These are phyloP conservation scores for Drosophila subsilvestris DNA, from an alignment of 2,888 invertebrate species.

Conservation along the genomic window DNA sequence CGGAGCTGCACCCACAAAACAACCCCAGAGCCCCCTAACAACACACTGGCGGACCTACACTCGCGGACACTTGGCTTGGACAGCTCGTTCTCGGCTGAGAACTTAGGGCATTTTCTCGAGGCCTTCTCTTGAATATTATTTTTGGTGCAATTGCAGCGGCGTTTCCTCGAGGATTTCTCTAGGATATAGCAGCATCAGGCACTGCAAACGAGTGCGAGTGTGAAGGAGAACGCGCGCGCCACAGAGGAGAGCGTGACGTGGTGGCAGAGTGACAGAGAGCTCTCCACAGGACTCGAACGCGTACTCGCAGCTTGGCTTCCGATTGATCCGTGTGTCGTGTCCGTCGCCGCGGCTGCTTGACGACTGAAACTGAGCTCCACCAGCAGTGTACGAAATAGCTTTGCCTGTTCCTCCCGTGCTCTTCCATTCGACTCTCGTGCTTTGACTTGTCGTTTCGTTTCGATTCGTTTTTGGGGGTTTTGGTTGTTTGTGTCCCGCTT, in stretches of 20 bases:
- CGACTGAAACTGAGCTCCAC: slow-evolving; percentile 68
- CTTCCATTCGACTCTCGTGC: background rate
- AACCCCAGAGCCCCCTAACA: slow-evolving; percentile 29
- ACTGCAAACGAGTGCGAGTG: background rate
- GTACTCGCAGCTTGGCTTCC: background rate
- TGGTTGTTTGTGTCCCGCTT: slow-evolving; percentile 65
- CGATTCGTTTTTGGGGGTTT: background rate
- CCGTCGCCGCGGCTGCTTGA: slow-evolving; percentile 77
- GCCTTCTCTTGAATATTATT: slow-evolving; percentile 12
- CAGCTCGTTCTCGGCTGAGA: slow-evolving; percentile 27
- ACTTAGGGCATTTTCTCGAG: slow-evolving; percentile 52
- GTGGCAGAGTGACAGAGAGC: slow-evolving; percentile 1
- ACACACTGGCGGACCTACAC: slow-evolving; percentile 21
- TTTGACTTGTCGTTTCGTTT: slow-evolving; percentile 12
- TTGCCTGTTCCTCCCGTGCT: slow-evolving; percentile 39
- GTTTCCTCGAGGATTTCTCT: background rate
- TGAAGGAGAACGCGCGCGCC: background rate
- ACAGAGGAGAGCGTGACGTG: background rate
- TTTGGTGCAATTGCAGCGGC: background rate
- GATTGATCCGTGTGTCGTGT: slow-evolving; percentile 53
- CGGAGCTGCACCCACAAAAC: slow-evolving; percentile 40
- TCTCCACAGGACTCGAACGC: slow-evolving; percentile 2
- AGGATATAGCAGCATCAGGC: background rate
- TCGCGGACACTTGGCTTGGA: slow-evolving; percentile 9
- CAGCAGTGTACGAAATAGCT: slow-evolving; percentile 62